A percentile compares a stretch with the other conserved stretches of the same genome.
These are phyloP conservation scores for Portevinia maculata DNA, from an alignment of 2,888 invertebrate species.

Conservation along the genomic window DNA sequence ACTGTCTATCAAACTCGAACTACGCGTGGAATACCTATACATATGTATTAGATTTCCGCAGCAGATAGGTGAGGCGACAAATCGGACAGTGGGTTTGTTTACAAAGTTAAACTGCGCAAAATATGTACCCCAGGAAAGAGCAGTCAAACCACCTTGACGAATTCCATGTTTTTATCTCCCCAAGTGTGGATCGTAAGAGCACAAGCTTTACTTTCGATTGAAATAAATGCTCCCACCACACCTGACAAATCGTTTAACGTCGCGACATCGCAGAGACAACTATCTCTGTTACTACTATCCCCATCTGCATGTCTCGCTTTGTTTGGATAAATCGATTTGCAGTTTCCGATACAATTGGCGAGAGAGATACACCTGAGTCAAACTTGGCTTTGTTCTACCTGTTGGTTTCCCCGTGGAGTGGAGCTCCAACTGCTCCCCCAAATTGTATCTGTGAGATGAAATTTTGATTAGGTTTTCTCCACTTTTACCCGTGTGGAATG, in stretches of 20 bases:
- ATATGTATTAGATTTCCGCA: slow-evolving; percentile 41
- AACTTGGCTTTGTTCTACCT: slow-evolving; percentile 59
- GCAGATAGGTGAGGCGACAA: slow-evolving; percentile 30
- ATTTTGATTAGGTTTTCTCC: slow-evolving; percentile 58
- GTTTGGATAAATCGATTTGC: slow-evolving; percentile 54
- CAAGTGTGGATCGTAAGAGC: slow-evolving; percentile 57
- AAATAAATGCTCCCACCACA: slow-evolving; percentile 49
- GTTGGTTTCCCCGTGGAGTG: slow-evolving; percentile 8
- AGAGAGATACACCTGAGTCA: slow-evolving; percentile 12
- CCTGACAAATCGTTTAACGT: slow-evolving; percentile 40
- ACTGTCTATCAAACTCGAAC: slow-evolving; percentile 4
- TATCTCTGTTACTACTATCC: slow-evolving; percentile 27
- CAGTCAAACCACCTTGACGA: not conserved
- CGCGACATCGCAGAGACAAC: slow-evolving; percentile 20
- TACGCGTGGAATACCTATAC: not conserved
- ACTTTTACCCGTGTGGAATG: slow-evolving; percentile 58
- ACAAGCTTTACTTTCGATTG: slow-evolving; percentile 37
- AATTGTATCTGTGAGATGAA: slow-evolving; percentile 58
- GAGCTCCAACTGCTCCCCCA: slow-evolving; percentile 51
- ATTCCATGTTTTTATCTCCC: slow-evolving; percentile 8
- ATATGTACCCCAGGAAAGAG: slow-evolving; percentile 26
- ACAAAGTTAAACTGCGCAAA: slow-evolving; percentile 42
- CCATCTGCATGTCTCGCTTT: slow-evolving; percentile 43
- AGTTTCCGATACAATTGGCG: slow-evolving; percentile 31
- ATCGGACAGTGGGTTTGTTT: slow-evolving; percentile 43